Conservation (phyloP, 2,797 vertebrate genomes). For the Phrynocephalus forsythii region DNA sequence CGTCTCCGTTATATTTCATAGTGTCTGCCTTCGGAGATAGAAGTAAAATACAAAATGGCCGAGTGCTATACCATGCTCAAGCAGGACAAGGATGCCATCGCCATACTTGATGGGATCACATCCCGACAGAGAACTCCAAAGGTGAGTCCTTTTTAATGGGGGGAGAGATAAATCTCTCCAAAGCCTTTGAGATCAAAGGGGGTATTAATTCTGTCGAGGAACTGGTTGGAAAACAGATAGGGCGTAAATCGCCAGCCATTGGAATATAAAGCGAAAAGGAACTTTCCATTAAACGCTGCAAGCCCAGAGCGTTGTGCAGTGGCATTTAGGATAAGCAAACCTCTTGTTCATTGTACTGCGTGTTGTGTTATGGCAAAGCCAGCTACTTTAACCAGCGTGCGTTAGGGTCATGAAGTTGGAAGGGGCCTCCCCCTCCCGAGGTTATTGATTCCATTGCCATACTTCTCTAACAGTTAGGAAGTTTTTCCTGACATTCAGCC, state of each 20-base stretch:
- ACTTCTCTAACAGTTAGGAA: no score
- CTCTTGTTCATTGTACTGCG: neutral
- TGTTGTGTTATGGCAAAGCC: neutral
- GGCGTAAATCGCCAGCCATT: neutral
- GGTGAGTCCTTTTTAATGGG: slow-evolving; percentile 72
- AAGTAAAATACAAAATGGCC: slow-evolving; percentile 99
- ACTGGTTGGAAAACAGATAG: neutral
- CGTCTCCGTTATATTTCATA: slow-evolving; percentile 61
- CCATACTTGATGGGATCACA: slow-evolving; percentile 96
- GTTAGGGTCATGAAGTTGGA: no score
- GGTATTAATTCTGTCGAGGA: neutral
- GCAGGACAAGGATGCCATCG: slow-evolving; percentile 97
- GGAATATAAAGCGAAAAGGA: neutral
- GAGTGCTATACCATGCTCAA: slow-evolving; percentile 98
- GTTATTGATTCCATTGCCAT: no score
- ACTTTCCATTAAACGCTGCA: neutral
- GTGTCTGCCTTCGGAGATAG: slow-evolving; percentile 97
- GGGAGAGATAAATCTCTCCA: neutral
- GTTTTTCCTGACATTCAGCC: no score
- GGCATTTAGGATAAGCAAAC: neutral
- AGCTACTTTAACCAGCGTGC: no score
- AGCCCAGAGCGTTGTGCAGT: neutral
- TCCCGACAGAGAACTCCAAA: slow-evolving; percentile 97
- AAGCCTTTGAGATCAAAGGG: no score
- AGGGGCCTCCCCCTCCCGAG: no score